These are phyloP conservation scores for Apamea epomidion DNA, from an alignment of 2,888 invertebrate genomes.

Conservation along the genomic window DNA sequence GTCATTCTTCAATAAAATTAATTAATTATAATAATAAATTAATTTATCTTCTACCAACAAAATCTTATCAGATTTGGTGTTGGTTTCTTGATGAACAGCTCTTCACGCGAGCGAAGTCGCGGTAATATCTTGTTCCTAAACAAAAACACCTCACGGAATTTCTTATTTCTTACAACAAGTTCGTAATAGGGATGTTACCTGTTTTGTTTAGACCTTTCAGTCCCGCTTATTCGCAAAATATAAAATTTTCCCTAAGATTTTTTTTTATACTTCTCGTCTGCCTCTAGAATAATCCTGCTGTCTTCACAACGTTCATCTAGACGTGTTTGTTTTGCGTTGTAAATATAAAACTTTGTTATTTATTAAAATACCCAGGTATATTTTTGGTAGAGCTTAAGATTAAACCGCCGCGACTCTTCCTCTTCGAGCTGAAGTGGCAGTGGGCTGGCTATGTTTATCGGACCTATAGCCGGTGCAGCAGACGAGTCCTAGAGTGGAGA, in stretches of 20 bases:
- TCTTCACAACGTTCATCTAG: background rate
- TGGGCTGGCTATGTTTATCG: background rate
- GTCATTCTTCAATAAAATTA: background rate
- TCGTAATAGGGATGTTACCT: conserved; percentile 3
- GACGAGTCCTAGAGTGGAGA: background rate
- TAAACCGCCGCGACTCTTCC: background rate
- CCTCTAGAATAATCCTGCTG: background rate
- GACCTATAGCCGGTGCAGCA: background rate
- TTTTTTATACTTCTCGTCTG: background rate
- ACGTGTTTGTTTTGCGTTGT: background rate
- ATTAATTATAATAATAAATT: no score
- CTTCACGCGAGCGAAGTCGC: background rate
- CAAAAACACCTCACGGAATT: conserved; percentile 9
- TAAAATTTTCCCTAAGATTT: background rate
- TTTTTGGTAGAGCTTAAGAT: background rate
- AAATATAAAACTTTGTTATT: background rate
- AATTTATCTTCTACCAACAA: background rate
- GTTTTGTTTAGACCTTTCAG: background rate
- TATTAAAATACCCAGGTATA: background rate
- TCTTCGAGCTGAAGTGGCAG: background rate
- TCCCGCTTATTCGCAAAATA: conserved; percentile 12
- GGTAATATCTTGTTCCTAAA: background rate
- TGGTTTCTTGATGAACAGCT: background rate
- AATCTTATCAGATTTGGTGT: background rate
- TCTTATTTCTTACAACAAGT: conserved; percentile 11